These are phyloP conservation scores for Porites lobata DNA, from an alignment of 92 coral and sea anemone genomes.

Conservation along the genomic window DNA sequence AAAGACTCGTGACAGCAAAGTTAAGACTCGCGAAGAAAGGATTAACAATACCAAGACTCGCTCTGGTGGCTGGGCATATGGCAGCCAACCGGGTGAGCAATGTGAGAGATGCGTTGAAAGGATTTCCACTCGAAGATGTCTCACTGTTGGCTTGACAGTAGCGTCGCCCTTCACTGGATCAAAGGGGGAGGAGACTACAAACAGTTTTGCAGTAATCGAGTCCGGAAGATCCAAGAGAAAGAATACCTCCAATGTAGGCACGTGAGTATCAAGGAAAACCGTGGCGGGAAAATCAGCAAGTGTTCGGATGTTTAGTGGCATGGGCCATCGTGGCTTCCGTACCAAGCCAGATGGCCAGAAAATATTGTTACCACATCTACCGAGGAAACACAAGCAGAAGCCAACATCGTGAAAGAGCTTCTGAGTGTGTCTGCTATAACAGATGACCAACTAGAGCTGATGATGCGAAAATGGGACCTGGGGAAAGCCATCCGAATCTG, in stretches of 20 bases:
- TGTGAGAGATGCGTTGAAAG: conserved; percentile 2
- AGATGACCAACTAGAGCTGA: conserved; percentile 22
- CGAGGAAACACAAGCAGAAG: conserved; percentile 29
- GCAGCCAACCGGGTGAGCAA: background rate
- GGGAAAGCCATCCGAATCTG: conserved; percentile 47
- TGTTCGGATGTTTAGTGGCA: conserved; percentile 28
- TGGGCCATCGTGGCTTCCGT: conserved; percentile 38
- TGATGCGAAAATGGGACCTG: conserved; percentile 47
- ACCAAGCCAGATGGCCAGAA: no score
- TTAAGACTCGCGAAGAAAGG: conserved; percentile 27
- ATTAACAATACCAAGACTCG: background rate
- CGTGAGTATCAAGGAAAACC: conserved; percentile 43
- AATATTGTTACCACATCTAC: no score
- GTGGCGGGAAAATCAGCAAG: conserved; percentile 16
- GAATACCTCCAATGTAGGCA: conserved; percentile 54
- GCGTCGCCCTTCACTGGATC: no score
- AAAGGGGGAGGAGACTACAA: no score
- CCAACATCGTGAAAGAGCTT: no score
- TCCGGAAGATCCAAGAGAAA: no score
- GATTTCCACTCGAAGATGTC: no score
- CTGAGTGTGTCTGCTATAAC: no score
- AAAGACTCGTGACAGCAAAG: no score
- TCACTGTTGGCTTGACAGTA: no score
- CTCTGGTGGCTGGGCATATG: conserved; percentile 7
- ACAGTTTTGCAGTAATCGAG: no score